Evolutionary conservation across 2,888 invertebrate species (phyloP).

Genomic region (Microplitis deprimator): DNA sequence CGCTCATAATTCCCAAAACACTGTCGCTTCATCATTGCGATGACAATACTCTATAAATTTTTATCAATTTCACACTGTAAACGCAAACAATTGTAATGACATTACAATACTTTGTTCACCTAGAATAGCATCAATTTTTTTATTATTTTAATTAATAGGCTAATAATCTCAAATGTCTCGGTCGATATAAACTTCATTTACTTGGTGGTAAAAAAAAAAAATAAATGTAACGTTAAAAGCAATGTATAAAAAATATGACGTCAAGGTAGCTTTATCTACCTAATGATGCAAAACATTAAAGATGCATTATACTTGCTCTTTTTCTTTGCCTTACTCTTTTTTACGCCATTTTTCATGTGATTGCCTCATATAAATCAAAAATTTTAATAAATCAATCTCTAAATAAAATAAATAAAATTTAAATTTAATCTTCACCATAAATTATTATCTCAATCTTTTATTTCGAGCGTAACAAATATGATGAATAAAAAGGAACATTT

Average conservation of each 20-base stretch:
- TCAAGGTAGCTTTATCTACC: conserved; percentile 24
- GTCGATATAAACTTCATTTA: background rate
- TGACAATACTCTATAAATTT: too few species aligned
- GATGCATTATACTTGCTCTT: conserved; percentile 46
- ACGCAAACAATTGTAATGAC: too few species aligned
- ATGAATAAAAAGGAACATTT: background rate
- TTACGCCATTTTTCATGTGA: conserved; percentile 23
- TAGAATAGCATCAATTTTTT: too few species aligned
- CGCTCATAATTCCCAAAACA: too few species aligned
- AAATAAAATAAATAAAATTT: background rate
- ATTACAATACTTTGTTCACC: too few species aligned
- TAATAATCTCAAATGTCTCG: background rate
- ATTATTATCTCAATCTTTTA: too few species aligned
- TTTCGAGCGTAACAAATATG: too few species aligned
- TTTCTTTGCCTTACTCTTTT: background rate
- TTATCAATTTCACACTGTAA: too few species aligned
- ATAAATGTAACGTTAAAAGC: background rate
- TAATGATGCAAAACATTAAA: conserved; percentile 53
- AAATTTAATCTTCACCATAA: too few species aligned
- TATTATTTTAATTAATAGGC: background rate
- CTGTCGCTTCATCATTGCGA: too few species aligned
- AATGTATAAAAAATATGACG: conserved; percentile 16
- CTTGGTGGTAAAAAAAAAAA: background rate
- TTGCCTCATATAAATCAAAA: conserved; percentile 5
- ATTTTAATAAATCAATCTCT: background rate